These are phyloP conservation scores for Thalassaphorura encarpata DNA, from an alignment of 1,140 invertebrate species.

Conservation along the genomic window DNA sequence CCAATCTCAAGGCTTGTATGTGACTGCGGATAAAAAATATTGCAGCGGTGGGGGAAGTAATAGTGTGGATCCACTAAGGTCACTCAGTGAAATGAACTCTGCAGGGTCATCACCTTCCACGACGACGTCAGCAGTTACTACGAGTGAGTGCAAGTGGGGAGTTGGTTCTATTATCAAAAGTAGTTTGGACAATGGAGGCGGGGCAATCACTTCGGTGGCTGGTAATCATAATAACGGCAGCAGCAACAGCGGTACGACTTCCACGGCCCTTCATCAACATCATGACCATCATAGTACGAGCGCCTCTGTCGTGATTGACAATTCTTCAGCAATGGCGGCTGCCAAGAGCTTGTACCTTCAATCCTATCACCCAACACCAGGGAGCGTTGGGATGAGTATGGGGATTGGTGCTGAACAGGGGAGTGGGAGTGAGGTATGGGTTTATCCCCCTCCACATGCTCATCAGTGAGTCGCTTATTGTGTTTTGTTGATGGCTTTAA, in stretches of 20 bases:
- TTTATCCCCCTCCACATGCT: slow-evolving; percentile 22
- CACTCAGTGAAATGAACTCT: slow-evolving; percentile 20
- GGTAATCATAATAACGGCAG: slow-evolving; percentile 1
- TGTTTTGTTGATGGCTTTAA: slow-evolving; percentile 6
- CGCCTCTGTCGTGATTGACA: background rate
- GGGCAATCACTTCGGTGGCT: too few relatives aligned
- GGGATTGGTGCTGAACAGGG: slow-evolving; percentile 4
- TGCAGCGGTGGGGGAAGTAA: background rate
- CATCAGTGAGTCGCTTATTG: slow-evolving; percentile 23
- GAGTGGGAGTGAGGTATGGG: slow-evolving; percentile 20
- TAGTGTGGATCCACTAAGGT: slow-evolving; percentile 14
- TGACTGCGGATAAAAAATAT: slow-evolving; percentile 17
- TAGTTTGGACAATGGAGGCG: slow-evolving; percentile 14
- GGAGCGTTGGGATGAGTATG: background rate
- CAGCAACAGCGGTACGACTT: slow-evolving; percentile 9
- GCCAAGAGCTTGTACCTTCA: background rate
- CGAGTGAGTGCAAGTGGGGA: slow-evolving; percentile 20
- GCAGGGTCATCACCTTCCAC: background rate
- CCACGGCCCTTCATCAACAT: too few relatives aligned
- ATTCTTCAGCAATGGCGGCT: background rate
- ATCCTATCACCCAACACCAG: background rate
- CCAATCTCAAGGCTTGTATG: slow-evolving; percentile 19
- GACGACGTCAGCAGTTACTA: background rate
- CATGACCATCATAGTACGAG: background rate
- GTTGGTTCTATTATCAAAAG: slow-evolving; percentile 23